Percentiles rank a stretch among this genome's conserved stretches.
phyloP scores from a whole-genome alignment of 92 coral and sea anemone species.

The Parazoanthus darwini region DNA sequence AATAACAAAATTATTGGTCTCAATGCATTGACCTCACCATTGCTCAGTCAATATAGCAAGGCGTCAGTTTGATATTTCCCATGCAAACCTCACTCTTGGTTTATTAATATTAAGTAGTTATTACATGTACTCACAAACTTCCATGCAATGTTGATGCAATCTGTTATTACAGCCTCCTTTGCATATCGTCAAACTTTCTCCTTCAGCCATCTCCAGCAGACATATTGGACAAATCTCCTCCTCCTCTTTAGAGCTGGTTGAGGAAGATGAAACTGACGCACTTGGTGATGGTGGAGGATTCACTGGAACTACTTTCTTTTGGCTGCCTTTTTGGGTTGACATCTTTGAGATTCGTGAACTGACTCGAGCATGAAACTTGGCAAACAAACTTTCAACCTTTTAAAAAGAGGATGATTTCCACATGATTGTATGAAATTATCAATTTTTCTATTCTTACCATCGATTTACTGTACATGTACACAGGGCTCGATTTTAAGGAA shows the following conservation, averaged over 20 bases:
- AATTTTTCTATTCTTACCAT: neutral
- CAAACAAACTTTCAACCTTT: slow-evolving; percentile 90
- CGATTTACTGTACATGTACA: too few relatives aligned
- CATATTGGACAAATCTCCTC: slow-evolving; percentile 97
- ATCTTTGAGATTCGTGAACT: slow-evolving; percentile 79
- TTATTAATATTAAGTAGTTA: too few relatives aligned
- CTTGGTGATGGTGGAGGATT: slow-evolving; percentile 67
- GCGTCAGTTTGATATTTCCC: too few relatives aligned
- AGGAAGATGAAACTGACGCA: slow-evolving; percentile 45
- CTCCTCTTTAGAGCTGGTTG: slow-evolving; percentile 70
- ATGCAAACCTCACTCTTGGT: too few relatives aligned
- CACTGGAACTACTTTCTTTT: slow-evolving; percentile 52
- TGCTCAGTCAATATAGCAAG: too few relatives aligned
- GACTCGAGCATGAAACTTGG: slow-evolving; percentile 82
- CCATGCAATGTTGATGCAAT: slow-evolving; percentile 98
- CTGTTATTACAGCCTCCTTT: slow-evolving; percentile 86
- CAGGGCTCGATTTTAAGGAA: too few relatives aligned
- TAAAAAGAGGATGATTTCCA: neutral
- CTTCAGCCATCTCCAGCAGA: slow-evolving; percentile 97
- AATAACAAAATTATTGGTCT: too few relatives aligned
- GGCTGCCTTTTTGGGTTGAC: slow-evolving; percentile 51
- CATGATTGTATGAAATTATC: neutral
- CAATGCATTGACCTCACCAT: too few relatives aligned
- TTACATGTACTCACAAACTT: slow-evolving; percentile 74
- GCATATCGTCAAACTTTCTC: slow-evolving; percentile 91